Base-by-base conservation (phyloP, 2,113 vertebrate species). In the Phyllostomus hastatus region DNA sequence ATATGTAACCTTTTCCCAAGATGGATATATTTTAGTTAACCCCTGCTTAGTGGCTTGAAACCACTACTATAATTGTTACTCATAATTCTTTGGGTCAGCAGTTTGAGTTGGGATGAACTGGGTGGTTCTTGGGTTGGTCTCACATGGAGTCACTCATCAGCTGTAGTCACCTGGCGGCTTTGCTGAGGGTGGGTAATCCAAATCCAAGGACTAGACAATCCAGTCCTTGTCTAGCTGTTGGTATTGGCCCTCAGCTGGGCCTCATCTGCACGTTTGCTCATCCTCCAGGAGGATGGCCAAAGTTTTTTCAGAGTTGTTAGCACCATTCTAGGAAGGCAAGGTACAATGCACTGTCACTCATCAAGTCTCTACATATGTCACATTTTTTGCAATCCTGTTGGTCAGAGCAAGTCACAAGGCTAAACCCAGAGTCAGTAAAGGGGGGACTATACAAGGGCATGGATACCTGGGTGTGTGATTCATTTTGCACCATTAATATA, bases 391-490 rank as follows among this genome's bases (percentile, higher is more conserved):
- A 93, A 64, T 81, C 20, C 81, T 85, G 0, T 61, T 78, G 59
- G 4, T 35, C 52, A 95, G 57, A 86, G 31, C 19, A 54, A 93
- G 82, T 85, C 67, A 61, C 38, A 69, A 92, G 41, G 48, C 38
- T 19, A 90, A 79, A 90, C 28, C 26, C 57, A 90, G 76, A 94
- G 57, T 50, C 72, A 20, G 1, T 19, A 19, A 73, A 57, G 46
- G 83, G 41, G 20, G 5, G 38, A 24, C 38, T 69, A 16, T 0
- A 76, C 10, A n/a, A 85, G 52, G 41, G 14, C 35, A 20, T 48
- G 33, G 38, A 28, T 92, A 61, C 43, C 28, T n/a, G 59, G 28
- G 41, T 46, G 12, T n/a, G 15, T 69, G 86, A 69, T 76, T 86
- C 48, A 28, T 4, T 43, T 15, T 33, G 11, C 6, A 33, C 72